phyloP scores from a whole-genome alignment of 2,888 invertebrate species.

The Blera fallax region DNA sequence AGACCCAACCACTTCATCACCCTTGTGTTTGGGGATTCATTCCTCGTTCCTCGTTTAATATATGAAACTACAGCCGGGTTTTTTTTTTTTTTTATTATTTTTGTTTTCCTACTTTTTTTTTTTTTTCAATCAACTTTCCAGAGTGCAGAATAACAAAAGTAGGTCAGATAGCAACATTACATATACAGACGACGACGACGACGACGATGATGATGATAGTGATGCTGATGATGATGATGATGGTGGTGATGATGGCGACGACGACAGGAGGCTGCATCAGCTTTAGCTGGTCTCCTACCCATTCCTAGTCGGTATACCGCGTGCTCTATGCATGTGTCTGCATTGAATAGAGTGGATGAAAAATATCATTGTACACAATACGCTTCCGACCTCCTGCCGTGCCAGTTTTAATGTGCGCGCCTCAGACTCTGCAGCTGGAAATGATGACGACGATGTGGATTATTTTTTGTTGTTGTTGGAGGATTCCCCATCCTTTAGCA shows the following conservation, averaged over 20 bases:
- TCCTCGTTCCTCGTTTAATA: conserved; percentile 31
- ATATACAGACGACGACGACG: conserved; percentile 41
- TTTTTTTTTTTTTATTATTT: conserved; percentile 3
- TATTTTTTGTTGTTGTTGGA: neutral
- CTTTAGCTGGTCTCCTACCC: conserved; percentile 24
- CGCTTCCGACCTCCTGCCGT: conserved; percentile 62
- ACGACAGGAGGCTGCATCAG: conserved; percentile 9
- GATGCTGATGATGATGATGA: conserved; percentile 7
- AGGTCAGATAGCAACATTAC: conserved; percentile 68
- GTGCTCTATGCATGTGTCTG: conserved; percentile 60
- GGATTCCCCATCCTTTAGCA: conserved; percentile 46
- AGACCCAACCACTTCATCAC: conserved; percentile 63
- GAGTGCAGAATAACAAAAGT: conserved; percentile 61
- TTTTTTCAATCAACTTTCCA: conserved; percentile 63
- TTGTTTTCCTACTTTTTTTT: conserved; percentile 35
- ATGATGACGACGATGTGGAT: conserved; percentile 51
- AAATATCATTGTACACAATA: conserved; percentile 36
- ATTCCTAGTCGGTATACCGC: neutral
- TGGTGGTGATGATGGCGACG: neutral
- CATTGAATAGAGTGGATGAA: conserved; percentile 55
- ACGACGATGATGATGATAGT: conserved; percentile 17
- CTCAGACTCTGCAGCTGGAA: conserved; percentile 27
- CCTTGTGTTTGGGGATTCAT: conserved; percentile 51
- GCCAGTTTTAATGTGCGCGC: conserved; percentile 36
- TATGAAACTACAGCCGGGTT: conserved; percentile 43